Base-by-base conservation (phyloP, 2,797 vertebrate species). In the Antennarius maculatus region DNA sequence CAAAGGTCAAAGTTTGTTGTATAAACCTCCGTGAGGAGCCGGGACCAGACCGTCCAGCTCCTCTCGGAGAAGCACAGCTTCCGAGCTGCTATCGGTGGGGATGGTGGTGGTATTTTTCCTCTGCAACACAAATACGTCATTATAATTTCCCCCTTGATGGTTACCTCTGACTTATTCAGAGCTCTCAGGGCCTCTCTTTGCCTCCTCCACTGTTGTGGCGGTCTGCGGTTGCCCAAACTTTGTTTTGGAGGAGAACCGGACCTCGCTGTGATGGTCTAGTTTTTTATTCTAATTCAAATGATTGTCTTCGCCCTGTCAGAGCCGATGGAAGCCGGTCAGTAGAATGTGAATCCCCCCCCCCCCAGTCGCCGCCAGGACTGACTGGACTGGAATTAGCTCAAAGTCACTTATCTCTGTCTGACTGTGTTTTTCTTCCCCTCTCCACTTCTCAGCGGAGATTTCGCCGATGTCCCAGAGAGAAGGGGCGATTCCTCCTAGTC, bases 231-330 rank as follows among this genome's bases (percentile, higher is more conserved):
- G 74, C 43, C 28, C 55, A 60, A 66, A 71, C 61, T 69, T 66
- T 49, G 66, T 81, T 60, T 69, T 73, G 54, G 55, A 13, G 53
- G 66, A 56, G 55, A 69, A 56, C 43, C 4, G 46, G 7, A 31
- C 61, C 72, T 69, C 37, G 1, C 66, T 66, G 77, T 43, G 79
- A 78, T 73, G 57, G 65, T 62, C 61, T 61, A 66, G 54, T 60
- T 75, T 61, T 77, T 77, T 54, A 63, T 68, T 61, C 69, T 45
- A 14, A 52, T 50, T 58, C 43, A n/a, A 50, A 59, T 7, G 81
- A 88, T 84, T 84, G 77, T 80, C 75, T 69, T 75, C 66, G 56
- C 49, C 49, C 77, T 70, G 81, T 80, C 82, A 64, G 68, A 64
- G 72, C 54, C 55, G 23, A 55, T 60, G 74, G 81, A 70, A 41